Base-by-base conservation (phyloP, 1,140 invertebrate genomes). In the Hypsibius dujardini region DNA sequence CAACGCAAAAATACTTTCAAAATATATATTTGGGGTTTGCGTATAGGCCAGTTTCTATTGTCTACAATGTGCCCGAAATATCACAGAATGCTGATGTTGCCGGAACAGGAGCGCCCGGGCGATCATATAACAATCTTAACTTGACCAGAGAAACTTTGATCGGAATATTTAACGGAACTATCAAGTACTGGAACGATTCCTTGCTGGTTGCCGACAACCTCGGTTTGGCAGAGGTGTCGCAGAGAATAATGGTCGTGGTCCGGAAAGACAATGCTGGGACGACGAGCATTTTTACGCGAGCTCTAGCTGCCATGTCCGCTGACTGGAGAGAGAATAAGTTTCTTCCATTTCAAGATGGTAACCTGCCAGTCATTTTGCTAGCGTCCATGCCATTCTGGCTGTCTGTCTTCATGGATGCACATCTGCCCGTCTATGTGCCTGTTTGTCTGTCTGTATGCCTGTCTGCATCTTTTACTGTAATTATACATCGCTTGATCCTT, bases 111-210 rank as follows among this genome's bases (percentile, higher is more conserved):
- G 28, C 28, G 28, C 28, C 28, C 28, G 28, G 28, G 28, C 28
- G 28, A 28, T 28, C 28, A 28, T 28, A 28, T 28, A 56, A n/a
- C 50, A 12, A n/a, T 56, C n/a, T 74, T 45, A 73, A 46, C 69
- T 70, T 74, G 0, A 60, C 73, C 2, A 42, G 47, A 46, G 73
- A 70, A n/a, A 47, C 50, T 14, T 14, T 73, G n/a, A 72, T 74
- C 46, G 73, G 73, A 42, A 74, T 74, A 46, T 74, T 73, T 72
- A 74, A 74, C 69, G 73, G 73, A 45, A 74, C 73, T 14, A 40
- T 74, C 2, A 70, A 50, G 28, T 59, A 71, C 40, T 74, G 73
- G 73, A 60, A 71, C 56, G 72, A 74, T 59, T 46, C 69, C 14
- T 46, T 50, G 1, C 12, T 74, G 46, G 14, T 46, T 3, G 47